Evolutionary conservation across 2,797 vertebrate genomes (phyloP).

Genomic region (Dendrocincla tyrannina): DNA sequence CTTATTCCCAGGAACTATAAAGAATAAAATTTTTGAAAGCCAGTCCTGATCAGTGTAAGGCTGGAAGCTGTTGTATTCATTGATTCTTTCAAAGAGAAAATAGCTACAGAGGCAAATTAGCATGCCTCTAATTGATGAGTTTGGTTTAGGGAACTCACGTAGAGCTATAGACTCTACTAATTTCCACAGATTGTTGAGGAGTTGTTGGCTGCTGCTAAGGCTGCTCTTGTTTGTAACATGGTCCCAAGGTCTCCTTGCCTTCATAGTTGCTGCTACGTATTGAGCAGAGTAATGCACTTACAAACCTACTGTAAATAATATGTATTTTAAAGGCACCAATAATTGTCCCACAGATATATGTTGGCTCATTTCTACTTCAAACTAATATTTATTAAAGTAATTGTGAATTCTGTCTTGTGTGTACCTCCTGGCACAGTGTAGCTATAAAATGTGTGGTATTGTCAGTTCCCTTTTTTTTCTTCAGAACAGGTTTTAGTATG

Average conservation of each 20-base stretch:
- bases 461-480: constrained; percentile 1
- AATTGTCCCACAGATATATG: constrained; percentile 20
- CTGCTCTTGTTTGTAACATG: not conserved
- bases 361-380: constrained; percentile 5
- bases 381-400: constrained; percentile 43
- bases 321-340: constrained; percentile 1
- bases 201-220: not conserved
- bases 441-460: constrained; percentile 7
- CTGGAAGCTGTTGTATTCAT: not conserved
- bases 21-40: not conserved
- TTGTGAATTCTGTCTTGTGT: constrained; percentile 13
- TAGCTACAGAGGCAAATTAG: not conserved
- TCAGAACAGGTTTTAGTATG: constrained; percentile 7
- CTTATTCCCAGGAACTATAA: not conserved
- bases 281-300: not conserved
- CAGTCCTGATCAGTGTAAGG: not conserved
- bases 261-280: not conserved
- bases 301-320: constrained; percentile 13
- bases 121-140: not conserved
- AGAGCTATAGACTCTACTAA: not conserved
- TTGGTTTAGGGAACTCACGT: not conserved
- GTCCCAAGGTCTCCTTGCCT: not conserved
- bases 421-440: not conserved
- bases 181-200: not conserved
- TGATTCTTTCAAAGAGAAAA: not conserved